phyloP scores from a whole-genome alignment of 2,888 invertebrate species.

The Pachycephus smyrnensis region DNA sequence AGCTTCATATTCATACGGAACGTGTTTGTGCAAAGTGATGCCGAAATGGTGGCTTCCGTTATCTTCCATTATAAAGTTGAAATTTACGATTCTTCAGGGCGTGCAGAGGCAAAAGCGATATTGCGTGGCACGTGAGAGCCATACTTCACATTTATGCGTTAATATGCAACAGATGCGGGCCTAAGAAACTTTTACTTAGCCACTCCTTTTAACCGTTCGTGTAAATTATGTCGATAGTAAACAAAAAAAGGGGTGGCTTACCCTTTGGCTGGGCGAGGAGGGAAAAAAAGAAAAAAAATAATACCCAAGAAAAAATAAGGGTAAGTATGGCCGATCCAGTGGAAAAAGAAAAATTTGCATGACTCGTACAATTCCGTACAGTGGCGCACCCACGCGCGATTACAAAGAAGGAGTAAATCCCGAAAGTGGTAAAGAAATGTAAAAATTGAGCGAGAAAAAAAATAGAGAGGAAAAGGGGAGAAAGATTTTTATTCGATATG shows the following conservation, averaged over 20 bases:
- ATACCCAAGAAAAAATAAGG: no score
- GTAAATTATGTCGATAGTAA: background rate
- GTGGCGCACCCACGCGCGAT: no score
- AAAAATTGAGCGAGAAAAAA: no score
- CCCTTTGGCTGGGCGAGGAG: no score
- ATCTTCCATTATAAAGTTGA: constrained; percentile 9
- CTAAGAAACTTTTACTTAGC: background rate
- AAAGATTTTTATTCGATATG: no score
- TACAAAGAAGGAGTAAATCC: no score
- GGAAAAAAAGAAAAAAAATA: no score
- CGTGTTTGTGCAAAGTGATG: constrained; percentile 4
- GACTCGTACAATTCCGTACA: no score
- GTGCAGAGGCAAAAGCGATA: background rate
- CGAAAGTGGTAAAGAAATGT: no score
- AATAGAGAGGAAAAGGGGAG: no score
- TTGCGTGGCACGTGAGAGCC: constrained; percentile 6
- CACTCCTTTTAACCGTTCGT: background rate
- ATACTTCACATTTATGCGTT: constrained; percentile 6
- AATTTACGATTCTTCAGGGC: constrained; percentile 5
- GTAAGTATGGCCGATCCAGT: no score
- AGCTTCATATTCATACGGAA: background rate
- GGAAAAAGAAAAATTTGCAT: no score
- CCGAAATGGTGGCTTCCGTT: background rate
- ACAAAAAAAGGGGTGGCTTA: background rate
- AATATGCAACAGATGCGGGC: constrained; percentile 7